Conservation (phyloP, 2,113 vertebrate genomes). For the Siniperca chuatsi region DNA sequence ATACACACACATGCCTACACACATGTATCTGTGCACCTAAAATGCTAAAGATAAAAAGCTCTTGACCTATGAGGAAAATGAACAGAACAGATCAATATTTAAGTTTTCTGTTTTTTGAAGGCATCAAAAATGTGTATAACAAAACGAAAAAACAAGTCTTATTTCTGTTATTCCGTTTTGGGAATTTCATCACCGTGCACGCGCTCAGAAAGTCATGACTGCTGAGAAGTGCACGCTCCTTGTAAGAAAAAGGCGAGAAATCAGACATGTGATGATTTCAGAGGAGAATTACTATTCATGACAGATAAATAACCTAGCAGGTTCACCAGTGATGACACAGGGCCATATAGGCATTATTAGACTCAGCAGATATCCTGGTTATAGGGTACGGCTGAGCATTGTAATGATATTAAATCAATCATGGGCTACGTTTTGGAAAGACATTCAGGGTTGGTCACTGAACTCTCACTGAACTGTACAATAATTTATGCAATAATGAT, state of each 20-base stretch:
- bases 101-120: neutral
- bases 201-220: too few relatives aligned
- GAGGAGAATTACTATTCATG: neutral
- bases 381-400: neutral
- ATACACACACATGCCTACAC: neutral
- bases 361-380: neutral
- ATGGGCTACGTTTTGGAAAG: too few relatives aligned
- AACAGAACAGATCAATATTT: neutral
- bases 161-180: too few relatives aligned
- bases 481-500: neutral
- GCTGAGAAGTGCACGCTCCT: neutral
- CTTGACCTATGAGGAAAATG: neutral
- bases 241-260: neutral
- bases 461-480: too few relatives aligned
- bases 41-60: neutral
- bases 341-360: neutral
- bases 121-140: neutral
- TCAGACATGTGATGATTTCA: constrained; percentile 5
- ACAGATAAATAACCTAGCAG: neutral
- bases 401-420: neutral
- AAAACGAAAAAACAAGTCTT: too few relatives aligned
- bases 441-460: too few relatives aligned
- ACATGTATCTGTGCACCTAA: neutral
- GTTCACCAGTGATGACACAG: neutral
- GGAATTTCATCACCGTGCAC: neutral